Evolutionary conservation across 2,888 invertebrate species (phyloP).

Genomic region (Tholera decimalis): DNA sequence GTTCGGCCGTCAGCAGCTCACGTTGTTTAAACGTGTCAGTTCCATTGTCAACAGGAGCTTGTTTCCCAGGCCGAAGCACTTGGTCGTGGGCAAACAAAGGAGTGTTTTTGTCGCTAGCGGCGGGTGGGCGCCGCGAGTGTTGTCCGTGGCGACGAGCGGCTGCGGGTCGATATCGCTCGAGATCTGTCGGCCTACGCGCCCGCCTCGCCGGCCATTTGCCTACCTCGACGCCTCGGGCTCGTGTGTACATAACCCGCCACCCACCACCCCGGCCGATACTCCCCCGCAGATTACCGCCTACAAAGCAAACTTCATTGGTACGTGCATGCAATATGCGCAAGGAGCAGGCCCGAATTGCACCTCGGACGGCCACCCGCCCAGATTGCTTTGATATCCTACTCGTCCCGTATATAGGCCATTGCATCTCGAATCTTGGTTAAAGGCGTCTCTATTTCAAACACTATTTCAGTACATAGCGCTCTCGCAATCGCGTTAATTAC

Average conservation of each 20-base stretch:
- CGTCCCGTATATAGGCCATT: conserved; percentile 79
- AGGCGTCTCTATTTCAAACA: conserved; percentile 76
- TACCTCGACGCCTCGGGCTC: conserved; percentile 91
- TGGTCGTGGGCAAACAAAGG: conserved; percentile 86
- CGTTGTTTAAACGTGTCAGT: conserved; percentile 63
- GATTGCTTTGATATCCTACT: conserved; percentile 89
- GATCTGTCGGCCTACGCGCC: conserved; percentile 89
- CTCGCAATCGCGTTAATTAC: conserved; percentile 85
- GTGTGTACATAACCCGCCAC: conserved; percentile 90
- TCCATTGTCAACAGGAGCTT: conserved; percentile 62
- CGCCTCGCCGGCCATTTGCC: conserved; percentile 91
- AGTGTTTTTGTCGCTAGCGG: conserved; percentile 89
- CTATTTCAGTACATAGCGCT: conserved; percentile 69
- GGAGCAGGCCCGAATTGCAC: conserved; percentile 87
- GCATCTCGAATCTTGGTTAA: conserved; percentile 81
- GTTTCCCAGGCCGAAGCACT: conserved; percentile 60
- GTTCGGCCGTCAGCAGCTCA: conserved; percentile 40
- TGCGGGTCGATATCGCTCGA: conserved; percentile 90
- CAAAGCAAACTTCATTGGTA: conserved; percentile 91
- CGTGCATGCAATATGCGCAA: conserved; percentile 92
- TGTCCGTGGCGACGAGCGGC: conserved; percentile 86
- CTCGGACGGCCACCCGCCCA: conserved; percentile 78
- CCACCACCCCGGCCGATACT: conserved; percentile 85
- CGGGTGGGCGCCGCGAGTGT: conserved; percentile 85
- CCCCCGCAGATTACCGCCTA: conserved; percentile 91